Evolutionary conservation across 2,797 vertebrate genomes (phyloP).

Genomic region (Hapalemur alaotrensis): DNA sequence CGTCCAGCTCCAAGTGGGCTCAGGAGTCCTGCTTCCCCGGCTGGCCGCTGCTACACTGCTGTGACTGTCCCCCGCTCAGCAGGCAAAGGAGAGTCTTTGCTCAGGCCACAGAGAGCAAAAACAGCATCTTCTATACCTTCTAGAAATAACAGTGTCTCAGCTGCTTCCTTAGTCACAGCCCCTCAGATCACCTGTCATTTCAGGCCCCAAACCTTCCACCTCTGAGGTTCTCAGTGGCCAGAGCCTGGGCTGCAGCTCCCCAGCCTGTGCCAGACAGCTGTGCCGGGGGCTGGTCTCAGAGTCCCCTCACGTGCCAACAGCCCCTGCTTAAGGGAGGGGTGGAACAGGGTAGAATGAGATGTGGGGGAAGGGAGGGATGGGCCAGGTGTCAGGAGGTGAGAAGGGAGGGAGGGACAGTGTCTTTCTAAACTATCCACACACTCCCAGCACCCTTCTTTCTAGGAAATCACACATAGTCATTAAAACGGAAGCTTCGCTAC

Average conservation of each 20-base stretch:
- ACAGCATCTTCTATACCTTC: neutral
- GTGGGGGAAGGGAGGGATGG: too few species aligned
- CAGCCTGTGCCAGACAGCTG: neutral
- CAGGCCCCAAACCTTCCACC: neutral
- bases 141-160: neutral
- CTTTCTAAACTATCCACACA: neutral
- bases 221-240: neutral
- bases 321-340: neutral
- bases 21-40: fast-evolving
- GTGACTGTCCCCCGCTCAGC: neutral
- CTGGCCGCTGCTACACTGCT: fast-evolving
- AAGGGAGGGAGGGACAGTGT: neutral
- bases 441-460: neutral
- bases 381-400: neutral
- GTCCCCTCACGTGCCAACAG: neutral
- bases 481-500: neutral
- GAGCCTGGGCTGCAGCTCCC: neutral
- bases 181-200: neutral
- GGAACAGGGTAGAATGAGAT: neutral
- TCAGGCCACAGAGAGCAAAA: neutral
- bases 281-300: neutral
- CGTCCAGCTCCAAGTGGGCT: neutral
- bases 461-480: neutral
- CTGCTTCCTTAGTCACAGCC: neutral
- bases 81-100: neutral